Percentiles rank a stretch among this genome's conserved stretches.
These are phyloP conservation scores for Chamaea fasciata DNA, from an alignment of 2,113 vertebrate genomes.

Conservation along the genomic window DNA sequence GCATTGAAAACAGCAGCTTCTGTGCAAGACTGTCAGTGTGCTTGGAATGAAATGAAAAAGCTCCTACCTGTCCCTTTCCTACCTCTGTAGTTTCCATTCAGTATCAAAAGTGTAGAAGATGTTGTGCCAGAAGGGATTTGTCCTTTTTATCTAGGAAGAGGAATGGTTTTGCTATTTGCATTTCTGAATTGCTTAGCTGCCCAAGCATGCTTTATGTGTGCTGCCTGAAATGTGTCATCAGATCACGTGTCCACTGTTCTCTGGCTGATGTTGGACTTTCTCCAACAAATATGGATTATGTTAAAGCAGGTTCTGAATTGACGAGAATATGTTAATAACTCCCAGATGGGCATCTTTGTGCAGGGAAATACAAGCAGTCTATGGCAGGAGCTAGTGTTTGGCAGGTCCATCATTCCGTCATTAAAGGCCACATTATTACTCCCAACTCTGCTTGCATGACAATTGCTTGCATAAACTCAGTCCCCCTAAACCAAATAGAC, in stretches of 20 bases:
- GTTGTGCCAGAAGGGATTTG: constrained; percentile 94
- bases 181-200: constrained; percentile 96
- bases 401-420: constrained; percentile 99
- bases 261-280: constrained; percentile 91
- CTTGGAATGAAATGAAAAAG: constrained; percentile 38
- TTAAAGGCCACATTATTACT: constrained; percentile 99
- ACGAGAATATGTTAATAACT: constrained; percentile 99
- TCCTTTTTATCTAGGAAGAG: constrained; percentile 86
- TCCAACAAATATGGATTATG: constrained; percentile 99
- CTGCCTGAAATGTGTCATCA: constrained; percentile 90
- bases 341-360: constrained; percentile 93
- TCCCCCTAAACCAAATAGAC: constrained; percentile 61
- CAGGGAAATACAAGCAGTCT: constrained; percentile 86
- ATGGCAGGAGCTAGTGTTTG: constrained; percentile 92
- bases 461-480: constrained; percentile 84
- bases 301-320: constrained; percentile 97
- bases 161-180: constrained; percentile 85
- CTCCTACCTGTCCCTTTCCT: constrained; percentile 23
- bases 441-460: constrained; percentile 96
- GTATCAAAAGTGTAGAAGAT: constrained; percentile 72
- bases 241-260: constrained; percentile 86
- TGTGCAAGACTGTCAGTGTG: neutral
- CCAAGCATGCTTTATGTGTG: constrained; percentile 90
- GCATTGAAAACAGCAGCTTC: neutral
- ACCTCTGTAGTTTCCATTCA: constrained; percentile 30